phyloP scores from a whole-genome alignment of 2,888 invertebrate genomes.

The Molorchus minor region DNA sequence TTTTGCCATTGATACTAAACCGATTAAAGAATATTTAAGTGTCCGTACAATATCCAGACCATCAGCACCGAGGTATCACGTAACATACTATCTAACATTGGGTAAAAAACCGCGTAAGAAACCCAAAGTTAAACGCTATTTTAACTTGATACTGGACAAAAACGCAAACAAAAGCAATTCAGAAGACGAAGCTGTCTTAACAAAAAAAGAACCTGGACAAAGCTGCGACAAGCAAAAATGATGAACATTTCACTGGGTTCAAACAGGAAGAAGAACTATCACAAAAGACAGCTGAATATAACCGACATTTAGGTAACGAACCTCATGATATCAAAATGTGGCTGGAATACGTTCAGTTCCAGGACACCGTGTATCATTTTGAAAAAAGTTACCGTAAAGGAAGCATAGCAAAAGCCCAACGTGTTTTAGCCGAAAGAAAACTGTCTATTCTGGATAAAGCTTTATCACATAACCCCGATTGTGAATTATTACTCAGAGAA shows the following conservation, averaged over 20 bases:
- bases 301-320: constrained; percentile 64
- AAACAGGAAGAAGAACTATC: constrained; percentile 65
- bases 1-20: constrained; percentile 46
- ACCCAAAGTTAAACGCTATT: constrained; percentile 55
- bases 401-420: constrained; percentile 60
- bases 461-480: constrained; percentile 66
- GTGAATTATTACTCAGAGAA: constrained; percentile 64
- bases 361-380: constrained; percentile 64
- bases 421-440: constrained; percentile 67
- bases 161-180: constrained; percentile 34
- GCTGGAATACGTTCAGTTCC: constrained; percentile 70
- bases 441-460: constrained; percentile 71
- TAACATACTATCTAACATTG: constrained; percentile 47
- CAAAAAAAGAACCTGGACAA: constrained; percentile 47
- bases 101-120: constrained; percentile 44
- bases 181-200: constrained; percentile 47
- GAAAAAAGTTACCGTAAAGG: constrained; percentile 61
- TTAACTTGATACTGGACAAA: constrained; percentile 44
- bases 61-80: constrained; percentile 68
- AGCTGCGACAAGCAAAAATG: constrained; percentile 36
- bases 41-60: constrained; percentile 73
- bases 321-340: constrained; percentile 67
- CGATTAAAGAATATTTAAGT: constrained; percentile 67
- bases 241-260: constrained; percentile 51
- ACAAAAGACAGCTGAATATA: constrained; percentile 65